Conservation (phyloP, 2,797 vertebrate species). For the Tangara arthus region DNA sequence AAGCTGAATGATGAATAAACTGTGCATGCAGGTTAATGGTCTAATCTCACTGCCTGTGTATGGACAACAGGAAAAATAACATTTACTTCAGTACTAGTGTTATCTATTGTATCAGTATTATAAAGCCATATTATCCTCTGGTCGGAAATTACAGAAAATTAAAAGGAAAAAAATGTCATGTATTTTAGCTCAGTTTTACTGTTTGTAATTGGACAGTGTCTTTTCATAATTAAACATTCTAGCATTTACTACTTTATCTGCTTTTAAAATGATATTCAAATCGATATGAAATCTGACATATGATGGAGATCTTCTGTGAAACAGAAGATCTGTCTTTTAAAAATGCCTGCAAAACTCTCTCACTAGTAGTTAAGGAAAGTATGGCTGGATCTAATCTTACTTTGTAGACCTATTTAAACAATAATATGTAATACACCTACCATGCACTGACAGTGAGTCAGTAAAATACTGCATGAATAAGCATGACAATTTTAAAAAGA, state of each 20-base stretch:
- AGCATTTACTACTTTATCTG: conserved; percentile 43
- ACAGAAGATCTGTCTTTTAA: conserved; percentile 46
- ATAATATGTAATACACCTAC: conserved; percentile 63
- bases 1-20: conserved; percentile 44
- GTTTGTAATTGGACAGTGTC: conserved; percentile 29
- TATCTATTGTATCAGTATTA: conserved; percentile 55
- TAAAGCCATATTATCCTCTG: conserved; percentile 66
- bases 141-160: conserved; percentile 48
- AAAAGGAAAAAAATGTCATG: neutral
- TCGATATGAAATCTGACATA: neutral
- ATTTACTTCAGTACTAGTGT: conserved; percentile 62
- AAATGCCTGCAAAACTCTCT: conserved; percentile 42
- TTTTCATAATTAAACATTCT: conserved; percentile 44
- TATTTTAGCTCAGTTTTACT: neutral
- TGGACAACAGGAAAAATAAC: conserved; percentile 76
- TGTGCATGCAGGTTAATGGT: conserved; percentile 74
- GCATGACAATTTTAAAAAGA: conserved; percentile 72
- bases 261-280: conserved; percentile 31
- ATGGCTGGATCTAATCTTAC: conserved; percentile 66
- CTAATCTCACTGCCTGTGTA: conserved; percentile 85
- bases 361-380: conserved; percentile 56
- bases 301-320: conserved; percentile 44
- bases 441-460: conserved; percentile 83
- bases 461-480: conserved; percentile 70
- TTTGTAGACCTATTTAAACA: conserved; percentile 58